These are phyloP conservation scores for Lasioglossum leucozonium DNA, from an alignment of 2,888 invertebrate species.

Conservation along the genomic window DNA sequence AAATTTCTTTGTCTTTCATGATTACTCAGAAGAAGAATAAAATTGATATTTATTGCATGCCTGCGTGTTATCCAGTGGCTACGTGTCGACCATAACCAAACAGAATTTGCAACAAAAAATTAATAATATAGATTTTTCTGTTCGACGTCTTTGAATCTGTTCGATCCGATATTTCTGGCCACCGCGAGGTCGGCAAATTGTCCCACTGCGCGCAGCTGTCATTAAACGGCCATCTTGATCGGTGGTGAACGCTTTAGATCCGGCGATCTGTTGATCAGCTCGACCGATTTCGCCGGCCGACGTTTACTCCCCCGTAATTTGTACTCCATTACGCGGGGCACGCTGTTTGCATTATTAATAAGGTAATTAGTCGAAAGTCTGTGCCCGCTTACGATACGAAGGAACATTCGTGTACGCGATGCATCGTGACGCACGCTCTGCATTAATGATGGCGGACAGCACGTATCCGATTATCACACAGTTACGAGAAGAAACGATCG, in stretches of 20 bases:
- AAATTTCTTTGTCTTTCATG: too few species aligned
- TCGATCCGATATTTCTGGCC: not conserved
- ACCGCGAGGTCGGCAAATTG: not conserved
- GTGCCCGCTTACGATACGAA: conserved; percentile 38
- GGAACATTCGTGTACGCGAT: conserved; percentile 28
- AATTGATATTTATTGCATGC: too few species aligned
- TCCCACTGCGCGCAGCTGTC: not conserved
- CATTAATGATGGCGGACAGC: conserved; percentile 50
- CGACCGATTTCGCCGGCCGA: conserved; percentile 69
- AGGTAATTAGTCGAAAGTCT: conserved; percentile 62
- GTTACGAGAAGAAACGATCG: conserved; percentile 25
- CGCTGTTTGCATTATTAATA: conserved; percentile 65
- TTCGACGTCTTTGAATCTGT: not conserved
- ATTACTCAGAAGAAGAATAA: too few species aligned
- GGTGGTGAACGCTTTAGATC: conserved; percentile 66
- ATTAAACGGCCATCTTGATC: conserved; percentile 64
- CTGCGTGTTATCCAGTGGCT: too few species aligned
- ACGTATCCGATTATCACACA: conserved; percentile 9
- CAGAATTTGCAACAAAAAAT: too few species aligned
- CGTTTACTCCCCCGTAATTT: conserved; percentile 73
- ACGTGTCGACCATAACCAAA: too few species aligned
- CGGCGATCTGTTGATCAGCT: conserved; percentile 65
- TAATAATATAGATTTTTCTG: not conserved
- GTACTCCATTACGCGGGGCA: conserved; percentile 67
- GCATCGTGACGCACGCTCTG: conserved; percentile 31